A percentile compares a stretch with the other conserved stretches of the same genome.
Evolutionary conservation across 2,797 vertebrate genomes (phyloP).

Genomic region (Cichlasoma orientale): DNA sequence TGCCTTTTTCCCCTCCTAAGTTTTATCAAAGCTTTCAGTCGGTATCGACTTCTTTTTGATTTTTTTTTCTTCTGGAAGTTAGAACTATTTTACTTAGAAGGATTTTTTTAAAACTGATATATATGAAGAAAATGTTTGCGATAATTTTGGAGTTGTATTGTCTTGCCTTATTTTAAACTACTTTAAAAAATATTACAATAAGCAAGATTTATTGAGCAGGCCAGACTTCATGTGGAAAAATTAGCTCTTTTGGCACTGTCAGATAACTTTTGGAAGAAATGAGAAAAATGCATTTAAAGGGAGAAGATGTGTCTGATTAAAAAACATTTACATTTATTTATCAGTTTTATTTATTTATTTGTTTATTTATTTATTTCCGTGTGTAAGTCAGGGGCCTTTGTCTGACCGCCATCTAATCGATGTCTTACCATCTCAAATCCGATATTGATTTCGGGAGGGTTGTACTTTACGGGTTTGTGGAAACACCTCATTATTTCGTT

Average conservation of each 20-base stretch:
- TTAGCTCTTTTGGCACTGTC: neutral
- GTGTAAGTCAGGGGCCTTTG: constrained; percentile 36
- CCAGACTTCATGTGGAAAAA: neutral
- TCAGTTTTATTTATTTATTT: neutral
- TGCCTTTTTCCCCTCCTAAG: neutral
- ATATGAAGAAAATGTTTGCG: neutral
- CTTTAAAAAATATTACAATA: neutral
- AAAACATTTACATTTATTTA: neutral
- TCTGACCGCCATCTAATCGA: constrained; percentile 46
- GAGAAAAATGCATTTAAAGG: neutral
- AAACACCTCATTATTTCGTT: constrained; percentile 58
- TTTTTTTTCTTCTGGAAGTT: neutral
- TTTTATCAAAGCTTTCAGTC: neutral
- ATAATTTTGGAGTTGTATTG: neutral
- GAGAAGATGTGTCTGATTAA: neutral
- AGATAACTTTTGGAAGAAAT: neutral
- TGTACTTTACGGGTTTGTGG: constrained; percentile 38
- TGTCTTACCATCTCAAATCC: constrained; percentile 30
- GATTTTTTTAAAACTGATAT: neutral
- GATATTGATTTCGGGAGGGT: constrained; percentile 42
- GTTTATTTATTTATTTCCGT: neutral
- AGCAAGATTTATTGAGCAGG: neutral
- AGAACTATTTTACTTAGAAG: neutral
- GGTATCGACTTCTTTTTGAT: neutral
- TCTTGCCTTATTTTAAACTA: neutral